Percentiles rank a stretch among this genome's conserved stretches.
phyloP scores from a whole-genome alignment of 2,797 vertebrate genomes.

The Sarcoramphus papa region DNA sequence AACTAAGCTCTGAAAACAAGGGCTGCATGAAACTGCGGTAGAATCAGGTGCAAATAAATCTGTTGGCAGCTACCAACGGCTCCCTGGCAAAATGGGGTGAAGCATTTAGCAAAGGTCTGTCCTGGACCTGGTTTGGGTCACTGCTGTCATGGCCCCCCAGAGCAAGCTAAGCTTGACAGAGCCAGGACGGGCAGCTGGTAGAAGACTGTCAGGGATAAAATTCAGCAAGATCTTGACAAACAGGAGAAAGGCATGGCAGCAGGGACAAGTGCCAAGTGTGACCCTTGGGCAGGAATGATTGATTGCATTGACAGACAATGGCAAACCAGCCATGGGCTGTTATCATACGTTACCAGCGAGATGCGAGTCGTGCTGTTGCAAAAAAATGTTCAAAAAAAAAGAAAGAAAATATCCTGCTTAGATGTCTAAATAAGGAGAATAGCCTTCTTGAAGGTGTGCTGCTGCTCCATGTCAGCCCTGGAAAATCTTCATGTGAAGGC shows the following conservation, averaged over 20 bases:
- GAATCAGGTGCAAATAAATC: neutral
- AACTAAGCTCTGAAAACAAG: neutral
- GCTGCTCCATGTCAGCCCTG: neutral
- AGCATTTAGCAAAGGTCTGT: neutral
- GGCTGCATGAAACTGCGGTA: neutral
- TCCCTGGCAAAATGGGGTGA: neutral
- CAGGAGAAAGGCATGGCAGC: neutral
- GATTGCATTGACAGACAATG: no score
- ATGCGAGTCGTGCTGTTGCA: neutral
- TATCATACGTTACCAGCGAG: accelerated
- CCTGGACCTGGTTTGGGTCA: neutral
- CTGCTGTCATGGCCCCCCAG: neutral
- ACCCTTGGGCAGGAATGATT: neutral
- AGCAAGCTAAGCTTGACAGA: neutral
- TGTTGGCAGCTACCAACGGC: neutral
- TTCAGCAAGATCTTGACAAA: neutral
- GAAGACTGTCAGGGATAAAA: neutral
- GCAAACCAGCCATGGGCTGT: neutral
- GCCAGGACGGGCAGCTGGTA: neutral
- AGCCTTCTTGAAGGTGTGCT: neutral
- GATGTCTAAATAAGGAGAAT: neutral
- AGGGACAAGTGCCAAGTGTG: neutral
- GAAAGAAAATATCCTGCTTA: neutral
- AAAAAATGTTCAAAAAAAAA: neutral
- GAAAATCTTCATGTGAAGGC: neutral